A percentile compares a stretch with the other conserved stretches of the same genome.
Conservation (phyloP, 2,888 invertebrate genomes). For the Parnassius orleans region DNA sequence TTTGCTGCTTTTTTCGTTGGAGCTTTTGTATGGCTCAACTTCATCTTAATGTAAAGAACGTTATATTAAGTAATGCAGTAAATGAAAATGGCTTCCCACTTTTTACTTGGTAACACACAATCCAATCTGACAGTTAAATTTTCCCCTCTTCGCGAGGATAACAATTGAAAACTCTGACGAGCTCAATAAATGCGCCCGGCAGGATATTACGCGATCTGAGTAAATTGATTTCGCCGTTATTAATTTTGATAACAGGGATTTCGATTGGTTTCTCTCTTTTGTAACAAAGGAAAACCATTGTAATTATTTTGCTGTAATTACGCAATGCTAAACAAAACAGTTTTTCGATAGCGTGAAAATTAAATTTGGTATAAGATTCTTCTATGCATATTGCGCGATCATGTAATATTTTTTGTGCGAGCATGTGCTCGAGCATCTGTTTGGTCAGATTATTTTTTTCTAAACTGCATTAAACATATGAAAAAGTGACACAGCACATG, state of each 20-base stretch:
- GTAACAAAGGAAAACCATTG: conserved; percentile 78
- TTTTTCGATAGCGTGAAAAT: conserved; percentile 50
- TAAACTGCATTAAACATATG: conserved; percentile 69
- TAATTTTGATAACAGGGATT: conserved; percentile 79
- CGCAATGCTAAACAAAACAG: conserved; percentile 47
- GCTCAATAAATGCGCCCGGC: conserved; percentile 60
- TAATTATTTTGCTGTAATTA: conserved; percentile 73
- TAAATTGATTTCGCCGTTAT: conserved; percentile 77
- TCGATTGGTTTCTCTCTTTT: conserved; percentile 78
- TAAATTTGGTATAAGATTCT: conserved; percentile 41
- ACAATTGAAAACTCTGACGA: conserved; percentile 57
- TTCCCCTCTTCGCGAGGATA: conserved; percentile 45
- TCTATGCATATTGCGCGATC: conserved; percentile 33
- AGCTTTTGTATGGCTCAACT: conserved; percentile 53
- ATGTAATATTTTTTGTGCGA: conserved; percentile 48
- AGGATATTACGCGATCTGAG: conserved; percentile 75
- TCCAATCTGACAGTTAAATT: conserved; percentile 37
- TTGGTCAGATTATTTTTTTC: conserved; percentile 74
- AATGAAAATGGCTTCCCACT: not conserved
- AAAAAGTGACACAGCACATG: conserved; percentile 80
- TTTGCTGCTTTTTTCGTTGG: conserved; percentile 66
- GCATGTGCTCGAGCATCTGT: conserved; percentile 75
- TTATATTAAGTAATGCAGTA: not conserved
- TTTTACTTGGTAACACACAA: conserved; percentile 33
- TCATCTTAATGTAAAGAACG: not conserved